A percentile compares a stretch with the other conserved stretches of the same genome.
Conservation (phyloP, 2,888 invertebrate species). For the Cryptocheilus praepositus region DNA sequence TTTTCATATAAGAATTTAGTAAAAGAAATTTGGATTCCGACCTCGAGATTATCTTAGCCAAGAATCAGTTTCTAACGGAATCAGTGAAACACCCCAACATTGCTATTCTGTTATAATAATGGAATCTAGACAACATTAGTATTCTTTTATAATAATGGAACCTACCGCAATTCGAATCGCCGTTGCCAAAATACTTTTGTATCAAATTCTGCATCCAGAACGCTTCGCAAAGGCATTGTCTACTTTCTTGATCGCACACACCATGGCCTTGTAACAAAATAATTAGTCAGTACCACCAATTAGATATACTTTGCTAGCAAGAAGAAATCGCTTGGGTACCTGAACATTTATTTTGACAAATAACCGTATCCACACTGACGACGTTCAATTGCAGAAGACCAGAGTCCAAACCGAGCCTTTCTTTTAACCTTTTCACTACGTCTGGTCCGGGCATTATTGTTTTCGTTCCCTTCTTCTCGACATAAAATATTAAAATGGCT, state of each 20-base stretch:
- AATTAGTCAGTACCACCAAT: not conserved
- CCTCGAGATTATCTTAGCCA: no score
- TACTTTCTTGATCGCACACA: constrained; percentile 87
- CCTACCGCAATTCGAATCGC: constrained; percentile 89
- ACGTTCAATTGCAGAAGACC: constrained; percentile 85
- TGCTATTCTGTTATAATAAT: no score
- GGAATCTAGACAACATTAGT: constrained; percentile 38
- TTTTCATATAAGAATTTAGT: no score
- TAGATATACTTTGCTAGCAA: not conserved
- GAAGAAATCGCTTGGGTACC: constrained; percentile 72
- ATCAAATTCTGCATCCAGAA: constrained; percentile 97
- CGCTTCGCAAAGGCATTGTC: constrained; percentile 92
- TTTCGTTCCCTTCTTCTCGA: constrained; percentile 78
- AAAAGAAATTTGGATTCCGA: no score
- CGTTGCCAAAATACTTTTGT: constrained; percentile 79
- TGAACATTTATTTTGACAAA: constrained; percentile 95
- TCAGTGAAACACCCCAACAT: no score
- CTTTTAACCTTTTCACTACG: constrained; percentile 81
- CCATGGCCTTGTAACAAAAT: constrained; percentile 80
- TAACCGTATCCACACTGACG: constrained; percentile 85
- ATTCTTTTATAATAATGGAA: constrained; percentile 12
- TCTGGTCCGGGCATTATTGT: constrained; percentile 78
- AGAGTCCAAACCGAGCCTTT: constrained; percentile 83
- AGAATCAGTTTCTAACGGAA: no score
- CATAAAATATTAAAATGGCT: constrained; percentile 81